Evolutionary conservation across 2,888 invertebrate species (phyloP), one percentile per base, ranked within the genome.

Genomic region (Bellardia pandia): DNA sequence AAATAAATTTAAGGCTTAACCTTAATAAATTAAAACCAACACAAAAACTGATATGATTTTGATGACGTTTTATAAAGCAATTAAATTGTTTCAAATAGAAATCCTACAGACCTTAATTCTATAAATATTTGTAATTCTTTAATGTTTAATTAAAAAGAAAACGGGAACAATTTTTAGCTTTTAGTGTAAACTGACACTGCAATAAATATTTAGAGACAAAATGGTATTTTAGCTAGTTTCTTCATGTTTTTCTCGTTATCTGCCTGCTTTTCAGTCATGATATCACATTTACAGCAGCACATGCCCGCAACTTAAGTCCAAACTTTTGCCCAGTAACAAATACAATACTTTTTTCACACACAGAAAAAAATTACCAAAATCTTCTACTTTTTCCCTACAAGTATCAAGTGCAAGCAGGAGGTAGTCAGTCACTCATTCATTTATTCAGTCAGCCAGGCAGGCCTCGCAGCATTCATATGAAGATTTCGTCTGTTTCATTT

Each of bases 391-490:
- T 56, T 56, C 2, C 23, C 30, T 23, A 58, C n/a, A 3, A 81
- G 81, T 74, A 82, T 78, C 68, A 82, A 86, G 77, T 78, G 62
- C 77, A 82, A 5, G 58, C 58, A 58, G 5, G 7, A 11, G 9
- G 23, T 8, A 16, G 45, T 14, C 51, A 45, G 45, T 45, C 45
- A 45, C 3, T 45, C 48, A 51, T 37, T 51, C 40, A 37, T 23
- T 14, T 11, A 16, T 53, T 75, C 53, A 69, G 11, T 76, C 71
- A 76, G 48, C 71, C 71, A 76, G 48, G 48, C 56, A 62, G 51
- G 51, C 45, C 33, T 33, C 81, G 81, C 74, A 53, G 8, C 51
- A 71, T 51, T 56, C 60, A 77, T 56, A 16, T 71, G 66, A 4
- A 79, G 45, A 75, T 75, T 85, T 79, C 40, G 68, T 74, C 9